Evolutionary conservation across 2,113 vertebrate species (phyloP).

Genomic region (Cryptomyrus ogoouensis): DNA sequence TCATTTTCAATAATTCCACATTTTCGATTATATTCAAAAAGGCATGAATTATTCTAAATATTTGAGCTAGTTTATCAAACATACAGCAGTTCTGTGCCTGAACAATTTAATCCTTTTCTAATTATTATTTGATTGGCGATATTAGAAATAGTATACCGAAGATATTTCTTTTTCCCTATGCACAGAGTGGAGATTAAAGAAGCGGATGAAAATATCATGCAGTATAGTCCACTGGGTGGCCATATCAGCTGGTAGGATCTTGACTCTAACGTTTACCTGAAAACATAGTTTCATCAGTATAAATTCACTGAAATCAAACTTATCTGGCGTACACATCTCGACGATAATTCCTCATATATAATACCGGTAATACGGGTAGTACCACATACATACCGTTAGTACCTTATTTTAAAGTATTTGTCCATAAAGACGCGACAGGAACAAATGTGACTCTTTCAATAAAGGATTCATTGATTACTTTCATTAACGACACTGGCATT

Average conservation of each 20-base stretch:
- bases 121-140: background rate
- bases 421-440: background rate
- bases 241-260: background rate
- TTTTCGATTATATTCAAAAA: background rate
- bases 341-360: background rate
- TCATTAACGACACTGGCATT: background rate
- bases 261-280: background rate
- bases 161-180: background rate
- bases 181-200: background rate
- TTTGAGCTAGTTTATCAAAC: background rate
- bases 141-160: background rate
- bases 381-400: background rate
- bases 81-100: background rate
- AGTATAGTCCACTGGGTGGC: background rate
- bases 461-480: background rate
- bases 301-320: background rate
- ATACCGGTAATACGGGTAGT: background rate
- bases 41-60: background rate
- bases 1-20: background rate
- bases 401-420: background rate
- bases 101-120: background rate
- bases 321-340: background rate
- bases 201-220: background rate
- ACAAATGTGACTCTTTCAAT: background rate
- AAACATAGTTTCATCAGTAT: background rate